These are phyloP conservation scores for Aleiodes testaceus DNA, from an alignment of 2,888 invertebrate species.

Conservation along the genomic window DNA sequence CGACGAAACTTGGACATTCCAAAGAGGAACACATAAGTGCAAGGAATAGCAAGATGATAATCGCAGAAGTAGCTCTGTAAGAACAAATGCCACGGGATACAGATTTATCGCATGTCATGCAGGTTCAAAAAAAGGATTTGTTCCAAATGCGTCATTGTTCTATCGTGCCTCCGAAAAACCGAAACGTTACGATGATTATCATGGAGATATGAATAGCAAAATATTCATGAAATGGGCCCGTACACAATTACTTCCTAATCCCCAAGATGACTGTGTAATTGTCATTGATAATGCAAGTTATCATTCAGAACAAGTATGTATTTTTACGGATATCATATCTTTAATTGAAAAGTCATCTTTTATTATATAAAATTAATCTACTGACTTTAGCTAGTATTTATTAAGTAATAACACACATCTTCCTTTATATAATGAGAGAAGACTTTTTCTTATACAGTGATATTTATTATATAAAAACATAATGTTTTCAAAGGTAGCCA, in stretches of 20 bases:
- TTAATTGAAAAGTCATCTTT: too few relatives aligned
- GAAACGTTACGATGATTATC: not conserved
- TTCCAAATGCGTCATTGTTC: not conserved
- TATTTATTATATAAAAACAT: too few relatives aligned
- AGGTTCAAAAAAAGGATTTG: not conserved
- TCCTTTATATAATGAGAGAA: too few relatives aligned
- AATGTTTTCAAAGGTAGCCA: too few relatives aligned
- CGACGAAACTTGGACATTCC: not conserved
- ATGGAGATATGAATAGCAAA: not conserved
- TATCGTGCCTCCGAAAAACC: not conserved
- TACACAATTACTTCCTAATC: not conserved
- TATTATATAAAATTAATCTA: too few relatives aligned
- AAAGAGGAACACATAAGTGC: not conserved
- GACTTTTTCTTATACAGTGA: too few relatives aligned
- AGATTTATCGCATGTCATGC: not conserved
- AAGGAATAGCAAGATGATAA: not conserved
- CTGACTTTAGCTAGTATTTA: too few relatives aligned
- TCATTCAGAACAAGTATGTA: too few relatives aligned
- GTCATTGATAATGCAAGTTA: conserved; percentile 21
- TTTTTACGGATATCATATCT: too few relatives aligned
- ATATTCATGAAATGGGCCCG: not conserved
- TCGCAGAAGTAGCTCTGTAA: not conserved
- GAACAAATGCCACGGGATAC: not conserved
- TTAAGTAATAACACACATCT: too few relatives aligned
- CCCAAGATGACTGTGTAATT: not conserved